phyloP scores from a whole-genome alignment of 2,113 vertebrate species.

The Sminthopsis crassicaudata region DNA sequence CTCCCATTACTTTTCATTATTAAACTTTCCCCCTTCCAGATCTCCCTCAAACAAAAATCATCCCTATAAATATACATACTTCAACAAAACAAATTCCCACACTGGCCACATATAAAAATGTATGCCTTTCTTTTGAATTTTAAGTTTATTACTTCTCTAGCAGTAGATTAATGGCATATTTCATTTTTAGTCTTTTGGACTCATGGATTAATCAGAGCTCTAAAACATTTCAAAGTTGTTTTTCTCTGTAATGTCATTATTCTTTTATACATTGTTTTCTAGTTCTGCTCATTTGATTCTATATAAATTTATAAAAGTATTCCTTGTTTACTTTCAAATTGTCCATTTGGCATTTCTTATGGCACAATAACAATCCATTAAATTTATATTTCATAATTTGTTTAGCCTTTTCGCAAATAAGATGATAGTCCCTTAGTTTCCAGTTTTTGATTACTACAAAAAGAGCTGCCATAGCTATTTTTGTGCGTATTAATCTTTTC shows the following conservation, averaged over 20 bases:
- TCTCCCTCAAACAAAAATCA: not conserved
- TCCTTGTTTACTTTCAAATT: not conserved
- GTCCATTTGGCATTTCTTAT: not conserved
- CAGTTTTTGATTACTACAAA: not conserved
- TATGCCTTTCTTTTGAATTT: not conserved
- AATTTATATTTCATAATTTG: not conserved
- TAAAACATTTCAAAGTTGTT: not conserved
- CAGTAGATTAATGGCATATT: not conserved
- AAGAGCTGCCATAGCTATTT: not conserved
- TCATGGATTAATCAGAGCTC: not conserved
- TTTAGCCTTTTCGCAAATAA: not conserved
- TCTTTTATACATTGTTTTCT: not conserved
- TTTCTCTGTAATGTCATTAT: not conserved
- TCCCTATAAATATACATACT: not conserved
- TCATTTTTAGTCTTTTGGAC: not conserved
- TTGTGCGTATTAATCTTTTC: not conserved
- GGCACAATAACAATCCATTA: not conserved
- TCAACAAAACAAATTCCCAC: not conserved
- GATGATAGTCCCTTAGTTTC: not conserved
- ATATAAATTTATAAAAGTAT: not conserved
- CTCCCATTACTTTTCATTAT: not conserved
- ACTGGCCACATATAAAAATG: not conserved
- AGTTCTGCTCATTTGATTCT: not conserved
- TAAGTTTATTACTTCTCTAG: not conserved
- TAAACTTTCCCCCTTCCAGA: not conserved